Evolutionary conservation across 2,888 invertebrate species (phyloP).

Genomic region (Panzeria rudis): DNA sequence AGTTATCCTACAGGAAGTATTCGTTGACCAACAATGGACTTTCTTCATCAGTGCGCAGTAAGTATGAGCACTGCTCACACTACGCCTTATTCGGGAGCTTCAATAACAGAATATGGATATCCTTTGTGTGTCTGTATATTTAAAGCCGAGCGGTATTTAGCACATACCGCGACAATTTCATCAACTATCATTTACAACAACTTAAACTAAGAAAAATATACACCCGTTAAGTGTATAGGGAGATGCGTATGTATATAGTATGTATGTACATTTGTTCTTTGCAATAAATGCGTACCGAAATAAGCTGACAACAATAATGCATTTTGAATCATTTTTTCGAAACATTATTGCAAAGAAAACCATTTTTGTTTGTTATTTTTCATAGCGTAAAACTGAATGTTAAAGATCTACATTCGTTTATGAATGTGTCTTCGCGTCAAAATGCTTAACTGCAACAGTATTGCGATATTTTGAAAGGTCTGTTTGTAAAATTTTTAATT

Average conservation of each 20-base stretch:
- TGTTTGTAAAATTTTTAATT: conserved; percentile 3
- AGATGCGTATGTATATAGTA: background rate
- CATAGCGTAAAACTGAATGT: background rate
- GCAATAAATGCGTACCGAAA: conserved; percentile 5
- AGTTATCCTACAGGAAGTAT: too few species aligned
- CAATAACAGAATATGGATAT: too few species aligned
- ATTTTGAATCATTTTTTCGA: conserved; percentile 30
- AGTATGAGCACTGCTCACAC: too few species aligned
- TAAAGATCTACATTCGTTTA: conserved; percentile 29
- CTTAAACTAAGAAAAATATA: too few species aligned
- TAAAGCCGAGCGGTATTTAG: too few species aligned
- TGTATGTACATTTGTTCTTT: background rate
- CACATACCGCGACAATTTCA: too few species aligned
- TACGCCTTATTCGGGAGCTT: too few species aligned
- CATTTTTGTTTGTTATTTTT: background rate
- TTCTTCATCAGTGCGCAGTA: too few species aligned
- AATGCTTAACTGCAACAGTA: background rate
- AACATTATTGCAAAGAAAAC: conserved; percentile 33
- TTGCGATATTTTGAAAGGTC: conserved; percentile 11
- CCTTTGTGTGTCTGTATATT: too few species aligned
- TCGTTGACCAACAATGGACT: too few species aligned
- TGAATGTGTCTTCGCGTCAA: background rate
- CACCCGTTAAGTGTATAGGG: conserved; percentile 18
- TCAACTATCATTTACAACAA: too few species aligned
- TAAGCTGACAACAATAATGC: conserved; percentile 42